A percentile compares a stretch with the other conserved stretches of the same genome.
Evolutionary conservation across 2,113 vertebrate genomes (phyloP).

Genomic region (Vireo altiloquus): DNA sequence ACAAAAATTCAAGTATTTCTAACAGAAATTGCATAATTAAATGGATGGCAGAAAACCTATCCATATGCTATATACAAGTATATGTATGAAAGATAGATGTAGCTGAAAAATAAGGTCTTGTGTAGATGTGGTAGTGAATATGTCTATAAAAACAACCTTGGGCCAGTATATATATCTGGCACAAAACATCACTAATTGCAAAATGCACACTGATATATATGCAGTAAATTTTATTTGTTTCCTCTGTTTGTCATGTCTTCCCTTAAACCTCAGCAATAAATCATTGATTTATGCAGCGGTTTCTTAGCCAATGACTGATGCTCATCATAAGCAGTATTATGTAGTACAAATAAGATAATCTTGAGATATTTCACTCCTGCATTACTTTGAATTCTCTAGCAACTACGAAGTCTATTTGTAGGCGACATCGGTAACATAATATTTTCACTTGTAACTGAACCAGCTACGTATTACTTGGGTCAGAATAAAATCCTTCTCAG

Average conservation of each 20-base stretch:
- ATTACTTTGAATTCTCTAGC: background rate
- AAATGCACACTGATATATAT: background rate
- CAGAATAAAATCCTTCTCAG: background rate
- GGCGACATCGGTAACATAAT: background rate
- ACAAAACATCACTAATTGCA: background rate
- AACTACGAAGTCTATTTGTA: background rate
- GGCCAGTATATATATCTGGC: background rate
- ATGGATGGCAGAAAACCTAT: background rate
- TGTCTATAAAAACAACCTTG: background rate
- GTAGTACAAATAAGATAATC: background rate
- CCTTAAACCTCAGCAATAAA: background rate
- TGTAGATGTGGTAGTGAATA: background rate
- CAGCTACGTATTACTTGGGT: background rate
- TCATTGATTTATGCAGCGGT: background rate
- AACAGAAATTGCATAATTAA: background rate
- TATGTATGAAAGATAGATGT: background rate
- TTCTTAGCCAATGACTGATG: background rate
- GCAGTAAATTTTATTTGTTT: background rate
- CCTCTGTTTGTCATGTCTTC: background rate
- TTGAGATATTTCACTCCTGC: background rate
- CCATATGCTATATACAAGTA: background rate
- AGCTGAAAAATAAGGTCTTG: background rate
- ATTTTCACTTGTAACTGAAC: background rate
- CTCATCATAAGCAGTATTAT: background rate
- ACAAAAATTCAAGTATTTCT: background rate